Percentiles rank a stretch among this genome's conserved stretches.
Evolutionary conservation across 2,888 invertebrate species (phyloP).

Genomic region (Helobdella robusta): DNA sequence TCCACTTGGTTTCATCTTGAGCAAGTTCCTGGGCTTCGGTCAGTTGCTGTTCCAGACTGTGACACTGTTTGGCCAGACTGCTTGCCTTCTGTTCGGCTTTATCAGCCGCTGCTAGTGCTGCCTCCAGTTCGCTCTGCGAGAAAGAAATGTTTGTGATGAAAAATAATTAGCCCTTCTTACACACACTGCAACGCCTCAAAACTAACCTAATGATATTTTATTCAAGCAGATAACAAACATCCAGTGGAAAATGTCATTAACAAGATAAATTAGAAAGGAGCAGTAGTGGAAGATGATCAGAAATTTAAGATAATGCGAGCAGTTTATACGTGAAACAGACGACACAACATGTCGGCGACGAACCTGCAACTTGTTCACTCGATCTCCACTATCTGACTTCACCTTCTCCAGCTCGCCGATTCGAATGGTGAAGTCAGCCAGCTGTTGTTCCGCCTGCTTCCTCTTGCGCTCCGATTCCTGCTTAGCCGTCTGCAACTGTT

Average conservation of each 20-base stretch:
- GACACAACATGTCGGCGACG: background rate
- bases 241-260: too few species aligned
- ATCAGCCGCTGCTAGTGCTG: conserved; percentile 64
- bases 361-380: conserved; percentile 64
- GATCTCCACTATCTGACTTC: conserved; percentile 69
- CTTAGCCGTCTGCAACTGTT: conserved; percentile 74
- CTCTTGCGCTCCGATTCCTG: conserved; percentile 86
- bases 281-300: too few species aligned
- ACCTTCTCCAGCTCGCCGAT: conserved; percentile 59
- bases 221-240: too few species aligned
- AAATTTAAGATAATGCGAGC: too few species aligned
- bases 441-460: conserved; percentile 81
- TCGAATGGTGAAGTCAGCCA: conserved; percentile 48
- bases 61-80: conserved; percentile 73
- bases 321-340: too few species aligned
- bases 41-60: conserved; percentile 74
- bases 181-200: too few species aligned
- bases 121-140: conserved; percentile 66
- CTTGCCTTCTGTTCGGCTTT: conserved; percentile 81
- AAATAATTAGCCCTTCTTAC: background rate
- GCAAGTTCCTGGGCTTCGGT: conserved; percentile 67
- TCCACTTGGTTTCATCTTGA: conserved; percentile 91
- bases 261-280: too few species aligned
- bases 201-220: too few species aligned
- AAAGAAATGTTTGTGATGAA: background rate